Evolutionary conservation across 2,888 invertebrate genomes (phyloP), one percentile per base, ranked within the genome.

Genomic region (Tinea pellionella): DNA sequence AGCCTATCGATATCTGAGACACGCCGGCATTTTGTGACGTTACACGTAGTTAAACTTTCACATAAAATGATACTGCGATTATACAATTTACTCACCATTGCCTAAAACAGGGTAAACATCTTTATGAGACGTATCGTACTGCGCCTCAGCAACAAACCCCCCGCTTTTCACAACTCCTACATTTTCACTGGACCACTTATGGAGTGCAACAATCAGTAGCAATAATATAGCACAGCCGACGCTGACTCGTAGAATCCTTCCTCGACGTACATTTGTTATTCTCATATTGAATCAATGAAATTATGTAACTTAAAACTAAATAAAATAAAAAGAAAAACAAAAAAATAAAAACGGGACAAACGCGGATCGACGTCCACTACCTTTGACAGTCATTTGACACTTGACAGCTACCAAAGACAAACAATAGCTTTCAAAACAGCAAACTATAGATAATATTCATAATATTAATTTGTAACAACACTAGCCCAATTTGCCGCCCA

Each of bases 201-300:
- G 87, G 62, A 93, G 74, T 65, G 91, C 83, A 74, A 91, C 92
- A 60, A 93, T 72, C 61, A 93, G 71, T 65, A 91, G 76, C 66
- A 92, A 65, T 63, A 91, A 77, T 64, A 92, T 77, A 64, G 86
- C 74, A 66, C 89, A 80, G 60, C 86, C 83, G 59, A 85, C 74
- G 11, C 75, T 73, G 65, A 91, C 77, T 64, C 91, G 89, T 65
- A 89, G 78, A 62, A 91, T 87, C 64, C 90, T 81, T 47, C 90
- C 90, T 59, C 88, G 88, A 67, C 91, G 86, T 59, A 91, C 75
- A 66, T 90, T 90, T 65, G 90, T 89, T 61, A 91, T 88, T 67
- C 90, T 89, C 90, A 91, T 91, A 70, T 72, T 82, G 7, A 59
- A 59, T 19, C 9, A 47, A 41, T 3, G 8, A 12, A 41, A n/a